Base-by-base conservation (phyloP, 2,113 vertebrate species). In the Chloroceryle aenea region DNA sequence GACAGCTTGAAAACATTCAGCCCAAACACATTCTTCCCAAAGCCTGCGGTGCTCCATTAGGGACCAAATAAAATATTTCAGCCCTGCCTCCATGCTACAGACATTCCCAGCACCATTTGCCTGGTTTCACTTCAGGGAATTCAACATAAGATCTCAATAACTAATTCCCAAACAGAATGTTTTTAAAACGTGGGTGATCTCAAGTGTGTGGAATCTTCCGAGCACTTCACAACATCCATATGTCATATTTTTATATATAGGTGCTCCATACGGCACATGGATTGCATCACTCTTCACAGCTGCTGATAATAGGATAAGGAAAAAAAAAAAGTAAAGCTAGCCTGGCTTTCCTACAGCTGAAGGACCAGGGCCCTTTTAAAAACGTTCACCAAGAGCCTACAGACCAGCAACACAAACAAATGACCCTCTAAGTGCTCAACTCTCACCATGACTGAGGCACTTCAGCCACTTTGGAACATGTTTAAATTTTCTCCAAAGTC, bases 151-250 rank as follows among this genome's bases (percentile, higher is more conserved):
- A 85, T 62, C 85, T 96, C 75, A 95, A 62, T 40, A 87, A 63
- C 81, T 96, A 96, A 76, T 89, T 96, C 64, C 90, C 82, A 97
- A 97, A 94, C 67, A 91, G 58, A 36, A 66, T 95, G 40, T 73
- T 92, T 94, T 96, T 42, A 87, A 45, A 97, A 95, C 7, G 92
- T 84, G 91, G 87, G 81, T 92, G 89, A 96, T 96, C 92, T 74
- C 59, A 71, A 93, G 66, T 22, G 15, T 84, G 95, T 53, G 87
- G 43, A 88, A 96, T 94, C 81, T 97, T 97, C 86, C 0, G 23
- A 96, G 79, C 97, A 91, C 64, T 96, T 97, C 78, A 83, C 69
- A 93, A 93, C 90, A 97, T 92, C 90, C 84, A 95, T 85, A 45
- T 95, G 73, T 93, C 90, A 92, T 66, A 87, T 89, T 94, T 92